Base-by-base conservation (phyloP, 2,888 invertebrate genomes). In the Cloeon dipterum region DNA sequence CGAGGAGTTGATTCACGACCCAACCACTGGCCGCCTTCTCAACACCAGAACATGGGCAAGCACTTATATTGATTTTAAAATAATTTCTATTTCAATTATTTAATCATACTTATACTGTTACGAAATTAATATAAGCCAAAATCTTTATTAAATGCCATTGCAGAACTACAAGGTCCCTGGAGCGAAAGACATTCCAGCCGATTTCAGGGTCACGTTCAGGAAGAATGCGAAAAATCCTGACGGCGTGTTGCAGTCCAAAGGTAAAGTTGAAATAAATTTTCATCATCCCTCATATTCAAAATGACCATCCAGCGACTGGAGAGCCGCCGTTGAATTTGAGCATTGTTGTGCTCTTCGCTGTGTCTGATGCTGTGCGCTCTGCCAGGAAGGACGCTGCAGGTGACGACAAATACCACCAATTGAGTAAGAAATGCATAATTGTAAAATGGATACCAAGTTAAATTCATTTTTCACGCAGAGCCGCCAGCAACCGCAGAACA, bases 1-100 rank as follows among this genome's bases (percentile, higher is more conserved):
- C 1, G 85, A 86, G 49, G 68, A 76, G 43, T 50, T 75, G 17
- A 54, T 71, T 1, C 73, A 67, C 40, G 69, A 75, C 44, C 55
- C 62, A 3, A 50, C 58, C 7, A 70, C 67, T 4, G 85, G 81
- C 1, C 61, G 65, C 44, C 52, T 79, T 4, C 58, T 75, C 5
- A 79, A 81, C 1, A 68, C 74, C 46, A 65, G 78, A 36, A 82
- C 83, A 3, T 86, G 83, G 83, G 62, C 63, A 48, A 43, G 49
- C 45, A 8, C 35, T 21, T 20, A n/a, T n/a, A n/a, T n/a, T n/a
- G n/a, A n/a, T n/a, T n/a, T n/a, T n/a, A n/a, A n/a, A n/a, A n/a
- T n/a, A n/a, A n/a, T n/a, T n/a, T n/a, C n/a, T n/a, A n/a, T 8
- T 13, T 10, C 41, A n/a, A 3, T 39, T 32, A 7, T 26, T 11